Conservation (phyloP, 2,113 vertebrate species). For the Stomatorhinus ivindoensis region DNA sequence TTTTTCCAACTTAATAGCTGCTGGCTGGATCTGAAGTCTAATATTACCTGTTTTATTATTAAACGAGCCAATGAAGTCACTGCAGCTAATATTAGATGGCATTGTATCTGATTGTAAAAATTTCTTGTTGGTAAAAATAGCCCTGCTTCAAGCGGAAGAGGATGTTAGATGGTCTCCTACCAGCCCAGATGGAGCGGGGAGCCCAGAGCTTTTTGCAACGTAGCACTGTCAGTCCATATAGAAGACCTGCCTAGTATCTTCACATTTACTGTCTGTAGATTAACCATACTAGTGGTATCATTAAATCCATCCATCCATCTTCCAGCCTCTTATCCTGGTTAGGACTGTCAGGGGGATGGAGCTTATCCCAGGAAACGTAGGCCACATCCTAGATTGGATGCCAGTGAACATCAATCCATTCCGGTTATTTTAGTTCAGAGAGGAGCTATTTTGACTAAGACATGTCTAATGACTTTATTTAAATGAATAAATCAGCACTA, state of each 20-base stretch:
- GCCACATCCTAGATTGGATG: neutral
- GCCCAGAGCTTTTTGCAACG: neutral
- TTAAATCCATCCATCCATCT: constrained; percentile 7
- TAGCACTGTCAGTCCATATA: neutral
- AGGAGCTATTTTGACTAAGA: neutral
- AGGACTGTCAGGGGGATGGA: neutral
- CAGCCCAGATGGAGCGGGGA: neutral
- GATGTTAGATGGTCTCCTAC: neutral
- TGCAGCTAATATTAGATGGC: neutral
- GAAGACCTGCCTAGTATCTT: neutral
- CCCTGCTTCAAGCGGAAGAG: neutral
- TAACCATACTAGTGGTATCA: neutral
- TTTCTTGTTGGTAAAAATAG: neutral
- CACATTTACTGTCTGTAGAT: neutral
- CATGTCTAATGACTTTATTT: neutral
- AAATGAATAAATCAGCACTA: neutral
- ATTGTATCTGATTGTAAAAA: neutral
- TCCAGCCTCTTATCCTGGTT: neutral
- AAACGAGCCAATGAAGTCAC: neutral
- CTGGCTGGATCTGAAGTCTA: neutral
- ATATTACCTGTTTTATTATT: constrained; percentile 10
- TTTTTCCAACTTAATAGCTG: neutral
- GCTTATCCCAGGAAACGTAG: neutral
- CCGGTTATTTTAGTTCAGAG: neutral
- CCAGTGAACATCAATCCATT: neutral